Percentiles rank a stretch among this genome's conserved stretches.
Evolutionary conservation across 2,888 invertebrate species (phyloP).

Genomic region (Nasonia oneida): DNA sequence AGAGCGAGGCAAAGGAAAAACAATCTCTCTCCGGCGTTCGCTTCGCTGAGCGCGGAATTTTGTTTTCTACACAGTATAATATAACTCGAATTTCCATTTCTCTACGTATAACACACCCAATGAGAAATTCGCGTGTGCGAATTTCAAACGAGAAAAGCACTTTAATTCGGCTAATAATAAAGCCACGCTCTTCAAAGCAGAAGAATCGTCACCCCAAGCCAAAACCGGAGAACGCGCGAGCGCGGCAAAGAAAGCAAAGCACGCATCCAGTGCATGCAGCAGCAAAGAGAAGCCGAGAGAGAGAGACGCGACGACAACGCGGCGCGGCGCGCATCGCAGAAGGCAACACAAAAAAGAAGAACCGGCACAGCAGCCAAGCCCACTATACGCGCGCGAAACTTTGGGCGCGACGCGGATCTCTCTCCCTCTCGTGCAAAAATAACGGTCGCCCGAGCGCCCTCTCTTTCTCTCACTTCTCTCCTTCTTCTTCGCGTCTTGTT

Average conservation of each 20-base stretch:
- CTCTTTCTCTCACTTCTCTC: neutral
- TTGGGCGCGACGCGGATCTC: neutral
- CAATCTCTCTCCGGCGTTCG: neutral
- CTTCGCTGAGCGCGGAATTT: neutral
- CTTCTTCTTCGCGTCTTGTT: neutral
- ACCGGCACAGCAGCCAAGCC: neutral
- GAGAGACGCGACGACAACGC: neutral
- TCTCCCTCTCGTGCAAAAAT: conserved; percentile 43
- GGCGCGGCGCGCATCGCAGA: neutral
- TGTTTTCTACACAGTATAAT: too few species aligned
- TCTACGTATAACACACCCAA: too few species aligned
- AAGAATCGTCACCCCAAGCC: neutral
- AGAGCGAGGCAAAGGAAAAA: conserved; percentile 13
- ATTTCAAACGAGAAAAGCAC: neutral
- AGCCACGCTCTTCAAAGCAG: neutral
- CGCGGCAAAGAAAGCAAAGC: neutral
- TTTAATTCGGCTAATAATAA: neutral
- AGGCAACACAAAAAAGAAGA: neutral
- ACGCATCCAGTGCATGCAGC: neutral
- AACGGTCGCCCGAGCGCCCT: conserved; percentile 38
- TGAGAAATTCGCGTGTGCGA: neutral
- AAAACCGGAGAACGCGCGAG: neutral
- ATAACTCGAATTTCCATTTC: too few species aligned
- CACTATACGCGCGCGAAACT: conserved; percentile 2
- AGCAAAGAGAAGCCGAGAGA: neutral